Percentiles rank a stretch among this genome's conserved stretches.
Evolutionary conservation across 2,888 invertebrate species (phyloP).

Genomic region (Plusia festucae): DNA sequence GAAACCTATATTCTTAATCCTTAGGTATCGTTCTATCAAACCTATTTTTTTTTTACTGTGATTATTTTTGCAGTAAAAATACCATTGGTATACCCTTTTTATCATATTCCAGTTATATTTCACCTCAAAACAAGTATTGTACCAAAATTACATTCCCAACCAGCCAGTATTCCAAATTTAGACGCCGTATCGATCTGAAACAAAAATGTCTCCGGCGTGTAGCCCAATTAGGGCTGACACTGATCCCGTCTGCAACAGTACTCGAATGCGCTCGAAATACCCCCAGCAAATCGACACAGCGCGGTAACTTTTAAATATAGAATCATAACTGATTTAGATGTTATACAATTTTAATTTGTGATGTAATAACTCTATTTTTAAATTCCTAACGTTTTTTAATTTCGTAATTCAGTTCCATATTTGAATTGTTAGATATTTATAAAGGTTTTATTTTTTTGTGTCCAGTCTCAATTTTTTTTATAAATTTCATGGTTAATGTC

Average conservation of each 20-base stretch:
- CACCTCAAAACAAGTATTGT: neutral
- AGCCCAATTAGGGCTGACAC: conserved; percentile 82
- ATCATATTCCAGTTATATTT: neutral
- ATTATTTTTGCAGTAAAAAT: too few species aligned
- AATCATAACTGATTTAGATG: conserved; percentile 32
- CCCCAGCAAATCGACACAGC: conserved; percentile 67
- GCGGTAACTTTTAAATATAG: conserved; percentile 24
- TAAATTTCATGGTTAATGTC: too few species aligned
- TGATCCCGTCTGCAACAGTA: conserved; percentile 79
- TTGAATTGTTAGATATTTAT: too few species aligned
- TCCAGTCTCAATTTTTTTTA: too few species aligned
- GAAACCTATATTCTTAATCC: too few species aligned
- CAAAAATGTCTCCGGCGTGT: conserved; percentile 77
- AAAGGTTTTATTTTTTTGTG: too few species aligned
- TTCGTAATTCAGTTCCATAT: neutral
- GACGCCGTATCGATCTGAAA: conserved; percentile 67
- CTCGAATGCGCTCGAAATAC: conserved; percentile 74
- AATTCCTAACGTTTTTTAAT: conserved; percentile 13
- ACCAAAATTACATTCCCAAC: conserved; percentile 15
- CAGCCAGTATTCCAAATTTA: conserved; percentile 45
- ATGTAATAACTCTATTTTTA: conserved; percentile 3
- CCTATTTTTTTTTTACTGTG: too few species aligned
- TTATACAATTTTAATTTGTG: neutral
- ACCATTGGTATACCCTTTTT: too few species aligned
- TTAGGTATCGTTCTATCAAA: too few species aligned